Evolutionary conservation across 1,140 invertebrate species (phyloP), one percentile per base, ranked within the genome.

Genomic region (Micrasema minimum): DNA sequence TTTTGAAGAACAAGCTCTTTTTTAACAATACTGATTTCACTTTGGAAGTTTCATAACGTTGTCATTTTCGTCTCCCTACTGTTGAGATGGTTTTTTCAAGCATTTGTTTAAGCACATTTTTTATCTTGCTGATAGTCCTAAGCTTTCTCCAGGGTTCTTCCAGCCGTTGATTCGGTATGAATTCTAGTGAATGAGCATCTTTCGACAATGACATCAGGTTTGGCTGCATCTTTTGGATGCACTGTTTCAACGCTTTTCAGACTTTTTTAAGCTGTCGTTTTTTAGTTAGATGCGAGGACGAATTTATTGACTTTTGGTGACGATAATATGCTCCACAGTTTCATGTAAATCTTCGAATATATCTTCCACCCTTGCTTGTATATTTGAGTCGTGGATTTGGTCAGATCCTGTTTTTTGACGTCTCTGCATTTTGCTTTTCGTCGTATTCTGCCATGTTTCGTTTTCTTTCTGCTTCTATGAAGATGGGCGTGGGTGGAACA

Each of bases 361-460:
- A 66, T 82, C 81, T 75, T 85, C 82, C 5, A 84, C 79, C 0
- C 77, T 78, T 55, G 81, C 77, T 43, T 83, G 80, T n/a, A 85
- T 78, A 62, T 83, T 84, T n/a, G n/a, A n/a, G 10, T 77, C 82
- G 38, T 85, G 82, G 9, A 83, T 72, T 72, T 81, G 14, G 79
- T 79, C 0, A 83, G 69, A 31, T 31, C 5, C 77, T 31, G 77
- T 46, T 80, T 79, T 69, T 82, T 85, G 0, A 83, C 46, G n/a
- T 53, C 74, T 76, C n/a, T 81, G 79, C 75, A 85, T 81, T 76
- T 80, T 82, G 20, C 80, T 82, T n/a, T 20, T 82, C 79, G 4
- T 64, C 67, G 7, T 16, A 2, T 50, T 55, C 48, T 4, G 55
- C 35, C 35, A 55, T 68, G 23, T 50, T 59, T 41, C 35, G 14